Percentiles rank a stretch among this genome's conserved stretches.
These are phyloP conservation scores for Gerris lacustris DNA, from an alignment of 2,888 invertebrate species.

Conservation along the genomic window DNA sequence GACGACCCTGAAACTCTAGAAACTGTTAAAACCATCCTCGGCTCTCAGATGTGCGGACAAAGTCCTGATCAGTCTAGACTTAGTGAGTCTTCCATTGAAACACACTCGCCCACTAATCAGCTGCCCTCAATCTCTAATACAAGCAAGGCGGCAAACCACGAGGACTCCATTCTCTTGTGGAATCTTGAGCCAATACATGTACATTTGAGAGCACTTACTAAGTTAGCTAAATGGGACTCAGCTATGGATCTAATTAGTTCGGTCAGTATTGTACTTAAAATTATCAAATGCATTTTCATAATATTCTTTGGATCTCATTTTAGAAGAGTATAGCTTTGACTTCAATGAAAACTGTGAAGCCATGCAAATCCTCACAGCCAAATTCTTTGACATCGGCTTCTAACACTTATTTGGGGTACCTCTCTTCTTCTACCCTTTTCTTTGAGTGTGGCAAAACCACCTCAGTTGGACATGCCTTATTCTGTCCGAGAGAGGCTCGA, in stretches of 20 bases:
- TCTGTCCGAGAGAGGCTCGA: too few species aligned
- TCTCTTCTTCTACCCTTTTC: too few species aligned
- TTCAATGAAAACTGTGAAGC: too few species aligned
- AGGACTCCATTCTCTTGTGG: not conserved
- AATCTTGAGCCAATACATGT: not conserved
- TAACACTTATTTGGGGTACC: too few species aligned
- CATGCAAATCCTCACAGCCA: too few species aligned
- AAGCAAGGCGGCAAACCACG: not conserved
- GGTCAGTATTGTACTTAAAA: not conserved
- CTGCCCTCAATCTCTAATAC: not conserved
- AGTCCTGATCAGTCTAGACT: not conserved
- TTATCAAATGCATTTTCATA: not conserved
- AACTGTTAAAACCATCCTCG: conserved; percentile 5
- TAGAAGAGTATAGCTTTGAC: not conserved
- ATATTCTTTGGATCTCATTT: not conserved
- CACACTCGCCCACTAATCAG: not conserved
- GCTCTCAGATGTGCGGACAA: conserved; percentile 6
- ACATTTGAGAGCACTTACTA: not conserved
- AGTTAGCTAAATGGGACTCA: not conserved
- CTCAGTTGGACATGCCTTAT: too few species aligned
- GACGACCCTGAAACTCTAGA: not conserved
- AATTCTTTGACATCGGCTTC: too few species aligned
- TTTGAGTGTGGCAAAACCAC: too few species aligned
- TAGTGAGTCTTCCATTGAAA: not conserved
- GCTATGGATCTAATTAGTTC: not conserved